These are phyloP conservation scores for Podarcis lilfordi DNA, from an alignment of 2,797 vertebrate species.

Conservation along the genomic window DNA sequence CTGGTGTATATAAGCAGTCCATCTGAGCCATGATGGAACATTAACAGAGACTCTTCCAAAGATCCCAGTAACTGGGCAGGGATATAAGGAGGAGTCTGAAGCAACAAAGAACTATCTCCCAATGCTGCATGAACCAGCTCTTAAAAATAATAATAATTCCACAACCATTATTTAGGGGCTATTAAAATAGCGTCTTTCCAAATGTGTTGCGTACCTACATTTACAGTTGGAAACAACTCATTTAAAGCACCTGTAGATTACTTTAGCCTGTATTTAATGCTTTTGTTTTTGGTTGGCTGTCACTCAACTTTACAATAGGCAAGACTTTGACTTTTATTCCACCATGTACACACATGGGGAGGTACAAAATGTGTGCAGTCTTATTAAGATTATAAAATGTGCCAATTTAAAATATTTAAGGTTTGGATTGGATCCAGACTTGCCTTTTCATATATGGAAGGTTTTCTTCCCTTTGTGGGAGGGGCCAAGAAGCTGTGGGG, in stretches of 20 bases:
- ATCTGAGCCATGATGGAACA: too few relatives aligned
- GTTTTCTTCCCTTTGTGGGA: too few relatives aligned
- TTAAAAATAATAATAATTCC: background rate
- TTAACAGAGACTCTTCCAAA: too few relatives aligned
- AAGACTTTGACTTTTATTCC: background rate
- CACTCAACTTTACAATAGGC: background rate
- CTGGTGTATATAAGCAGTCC: too few relatives aligned
- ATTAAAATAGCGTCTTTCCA: too few relatives aligned
- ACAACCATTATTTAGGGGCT: background rate
- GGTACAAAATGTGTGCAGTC: background rate
- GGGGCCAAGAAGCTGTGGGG: too few relatives aligned
- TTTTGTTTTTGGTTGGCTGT: background rate
- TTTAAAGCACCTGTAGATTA: background rate
- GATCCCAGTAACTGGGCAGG: too few relatives aligned
- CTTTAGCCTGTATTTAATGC: background rate
- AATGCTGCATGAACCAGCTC: background rate
- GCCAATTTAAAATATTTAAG: background rate
- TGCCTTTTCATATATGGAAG: too few relatives aligned
- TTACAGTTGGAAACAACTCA: background rate
- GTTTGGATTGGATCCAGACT: too few relatives aligned
- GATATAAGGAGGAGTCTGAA: too few relatives aligned
- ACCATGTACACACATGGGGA: background rate
- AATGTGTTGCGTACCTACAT: background rate
- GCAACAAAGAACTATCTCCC: background rate
- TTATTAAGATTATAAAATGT: background rate